phyloP scores from a whole-genome alignment of 2,797 vertebrate species.

The Peromyscus eremicus region DNA sequence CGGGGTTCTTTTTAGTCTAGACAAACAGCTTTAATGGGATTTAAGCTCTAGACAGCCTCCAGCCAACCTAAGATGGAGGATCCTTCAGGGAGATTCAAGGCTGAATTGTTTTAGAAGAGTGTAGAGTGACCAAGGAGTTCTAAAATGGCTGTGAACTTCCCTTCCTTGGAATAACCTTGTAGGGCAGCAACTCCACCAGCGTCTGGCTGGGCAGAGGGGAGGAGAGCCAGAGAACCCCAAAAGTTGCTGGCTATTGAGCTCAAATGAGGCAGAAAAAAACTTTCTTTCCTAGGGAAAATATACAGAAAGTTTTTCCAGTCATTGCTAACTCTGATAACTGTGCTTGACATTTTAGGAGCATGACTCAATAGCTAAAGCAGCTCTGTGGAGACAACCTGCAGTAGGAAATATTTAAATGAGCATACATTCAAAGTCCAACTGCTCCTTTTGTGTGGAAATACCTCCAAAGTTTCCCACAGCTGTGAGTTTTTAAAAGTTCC shows the following conservation, averaged over 20 bases:
- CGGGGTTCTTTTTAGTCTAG: neutral
- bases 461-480: constrained; percentile 62
- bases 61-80: neutral
- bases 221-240: neutral
- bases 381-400: constrained; percentile 60
- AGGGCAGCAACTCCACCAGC: neutral
- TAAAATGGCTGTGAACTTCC: neutral
- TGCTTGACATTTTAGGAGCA: constrained; percentile 78
- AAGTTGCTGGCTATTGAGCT: constrained; percentile 3
- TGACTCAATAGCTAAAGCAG: constrained; percentile 66
- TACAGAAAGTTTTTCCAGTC: constrained; percentile 64
- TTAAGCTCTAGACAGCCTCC: neutral
- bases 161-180: neutral
- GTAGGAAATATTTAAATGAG: constrained; percentile 70
- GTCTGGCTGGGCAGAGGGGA: neutral
- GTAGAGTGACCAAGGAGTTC: neutral
- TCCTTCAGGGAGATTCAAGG: neutral
- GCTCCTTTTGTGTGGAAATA: constrained; percentile 65
- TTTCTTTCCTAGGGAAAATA: constrained; percentile 63
- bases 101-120: neutral
- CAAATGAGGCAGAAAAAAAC: constrained; percentile 44
- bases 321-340: constrained; percentile 71
- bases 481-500: constrained; percentile 46
- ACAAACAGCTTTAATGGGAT: neutral
- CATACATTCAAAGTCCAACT: constrained; percentile 48